These are phyloP conservation scores for Drosophila orosa DNA, from an alignment of 1,140 invertebrate genomes.

Conservation along the genomic window DNA sequence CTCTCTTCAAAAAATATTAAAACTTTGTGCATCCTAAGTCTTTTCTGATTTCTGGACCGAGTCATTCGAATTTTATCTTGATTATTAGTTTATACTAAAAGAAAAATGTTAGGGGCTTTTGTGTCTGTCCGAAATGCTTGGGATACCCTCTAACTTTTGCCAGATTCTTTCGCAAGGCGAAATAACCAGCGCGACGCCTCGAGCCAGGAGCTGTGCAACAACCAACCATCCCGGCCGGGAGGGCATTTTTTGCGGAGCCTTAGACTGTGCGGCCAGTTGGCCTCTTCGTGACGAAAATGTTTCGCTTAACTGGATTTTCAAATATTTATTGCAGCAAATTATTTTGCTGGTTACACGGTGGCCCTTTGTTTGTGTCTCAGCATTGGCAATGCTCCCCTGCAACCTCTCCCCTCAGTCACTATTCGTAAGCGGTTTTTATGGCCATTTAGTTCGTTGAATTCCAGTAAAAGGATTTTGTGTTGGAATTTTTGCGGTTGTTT, in stretches of 20 bases:
- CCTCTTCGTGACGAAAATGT: constrained; percentile 80
- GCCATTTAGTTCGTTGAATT: constrained; percentile 74
- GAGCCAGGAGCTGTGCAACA: constrained; percentile 18
- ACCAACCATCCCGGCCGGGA: not conserved
- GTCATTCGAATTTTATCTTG: not conserved
- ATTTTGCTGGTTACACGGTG: constrained; percentile 72
- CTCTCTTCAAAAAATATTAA: not conserved
- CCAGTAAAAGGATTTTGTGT: constrained; percentile 50
- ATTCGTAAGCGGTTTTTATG: constrained; percentile 67
- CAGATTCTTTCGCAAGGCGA: constrained; percentile 12
- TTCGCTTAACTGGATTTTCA: constrained; percentile 82
- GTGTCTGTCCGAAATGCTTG: not conserved
- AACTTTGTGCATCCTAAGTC: not conserved
- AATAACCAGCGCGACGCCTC: constrained; percentile 14
- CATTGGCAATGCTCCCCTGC: constrained; percentile 10
- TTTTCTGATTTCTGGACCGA: not conserved
- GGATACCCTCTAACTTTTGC: constrained; percentile 1
- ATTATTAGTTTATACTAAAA: not conserved
- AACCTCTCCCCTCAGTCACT: not conserved
- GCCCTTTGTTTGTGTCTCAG: constrained; percentile 50
- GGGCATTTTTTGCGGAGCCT: constrained; percentile 56
- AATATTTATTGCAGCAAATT: constrained; percentile 83
- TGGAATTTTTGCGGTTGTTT: constrained; percentile 45
- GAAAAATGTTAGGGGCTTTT: too few relatives aligned
- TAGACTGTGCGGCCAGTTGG: constrained; percentile 46